These are phyloP conservation scores for Agriopis leucophaearia DNA, from an alignment of 2,888 invertebrate genomes.

Conservation along the genomic window DNA sequence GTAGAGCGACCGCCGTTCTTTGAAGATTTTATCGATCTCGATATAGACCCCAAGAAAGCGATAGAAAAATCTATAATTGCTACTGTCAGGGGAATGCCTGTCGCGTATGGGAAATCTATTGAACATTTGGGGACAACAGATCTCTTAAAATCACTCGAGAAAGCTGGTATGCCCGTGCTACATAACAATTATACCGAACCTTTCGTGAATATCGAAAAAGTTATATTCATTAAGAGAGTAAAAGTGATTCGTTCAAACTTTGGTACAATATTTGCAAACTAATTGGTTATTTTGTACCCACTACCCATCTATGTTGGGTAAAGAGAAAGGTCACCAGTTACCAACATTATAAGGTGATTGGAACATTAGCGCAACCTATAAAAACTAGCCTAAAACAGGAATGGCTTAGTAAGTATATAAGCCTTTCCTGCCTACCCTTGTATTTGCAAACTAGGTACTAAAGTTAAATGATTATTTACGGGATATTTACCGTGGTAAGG, in stretches of 20 bases:
- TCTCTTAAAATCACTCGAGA: conserved; percentile 9
- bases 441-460: no score
- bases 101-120: neutral
- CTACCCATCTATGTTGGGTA: no score
- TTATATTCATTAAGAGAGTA: conserved; percentile 2
- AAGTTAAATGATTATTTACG: no score
- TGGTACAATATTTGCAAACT: conserved; percentile 34
- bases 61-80: neutral
- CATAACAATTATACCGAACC: neutral
- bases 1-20: conserved; percentile 1
- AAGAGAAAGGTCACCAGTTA: no score
- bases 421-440: no score
- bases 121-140: neutral
- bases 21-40: neutral
- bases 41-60: neutral
- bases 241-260: conserved; percentile 31
- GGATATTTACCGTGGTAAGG: no score
- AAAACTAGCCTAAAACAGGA: no score
- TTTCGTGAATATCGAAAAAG: neutral
- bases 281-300: neutral
- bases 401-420: no score
- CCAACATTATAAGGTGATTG: no score
- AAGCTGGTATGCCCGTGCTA: conserved; percentile 7
- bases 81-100: conserved; percentile 2
- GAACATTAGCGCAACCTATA: no score